A percentile compares a stretch with the other conserved stretches of the same genome.
These are phyloP conservation scores for Eristalis arbustorum DNA, from an alignment of 2,888 invertebrate species.

Conservation along the genomic window DNA sequence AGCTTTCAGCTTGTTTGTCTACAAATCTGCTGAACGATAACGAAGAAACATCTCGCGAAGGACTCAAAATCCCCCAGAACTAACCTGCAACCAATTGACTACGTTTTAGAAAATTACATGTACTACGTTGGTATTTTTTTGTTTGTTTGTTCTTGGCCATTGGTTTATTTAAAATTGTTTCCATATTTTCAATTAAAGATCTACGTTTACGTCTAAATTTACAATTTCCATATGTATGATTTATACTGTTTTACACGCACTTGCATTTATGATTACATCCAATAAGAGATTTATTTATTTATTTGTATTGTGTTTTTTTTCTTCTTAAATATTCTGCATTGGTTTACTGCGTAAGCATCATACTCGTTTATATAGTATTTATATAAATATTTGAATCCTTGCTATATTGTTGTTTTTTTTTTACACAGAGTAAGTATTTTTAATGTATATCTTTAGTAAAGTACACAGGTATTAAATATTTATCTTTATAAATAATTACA, in stretches of 20 bases:
- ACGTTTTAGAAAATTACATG: conserved; percentile 3
- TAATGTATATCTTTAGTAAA: conserved; percentile 35
- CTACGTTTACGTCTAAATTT: conserved; percentile 37
- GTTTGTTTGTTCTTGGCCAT: conserved; percentile 55
- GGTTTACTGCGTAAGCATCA: not conserved
- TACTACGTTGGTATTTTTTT: not conserved
- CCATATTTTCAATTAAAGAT: conserved; percentile 15
- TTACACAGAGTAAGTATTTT: conserved; percentile 2
- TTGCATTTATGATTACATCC: conserved; percentile 32
- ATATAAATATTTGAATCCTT: conserved; percentile 44
- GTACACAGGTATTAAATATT: conserved; percentile 59
- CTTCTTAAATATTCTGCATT: conserved; percentile 1
- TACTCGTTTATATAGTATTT: not conserved
- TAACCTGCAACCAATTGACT: not conserved
- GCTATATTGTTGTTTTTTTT: too few species aligned
- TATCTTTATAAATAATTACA: conserved; percentile 59
- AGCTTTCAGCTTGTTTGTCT: too few species aligned
- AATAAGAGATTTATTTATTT: conserved; percentile 15
- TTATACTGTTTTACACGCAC: conserved; percentile 30
- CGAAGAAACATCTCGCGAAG: too few species aligned
- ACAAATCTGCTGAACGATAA: not conserved
- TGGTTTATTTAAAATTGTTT: conserved; percentile 18
- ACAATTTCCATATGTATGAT: conserved; percentile 14
- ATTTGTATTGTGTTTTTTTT: too few species aligned
- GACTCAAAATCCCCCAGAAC: not conserved